Evolutionary conservation across 2,113 vertebrate genomes (phyloP).

Genomic region (Condylura cristata): DNA sequence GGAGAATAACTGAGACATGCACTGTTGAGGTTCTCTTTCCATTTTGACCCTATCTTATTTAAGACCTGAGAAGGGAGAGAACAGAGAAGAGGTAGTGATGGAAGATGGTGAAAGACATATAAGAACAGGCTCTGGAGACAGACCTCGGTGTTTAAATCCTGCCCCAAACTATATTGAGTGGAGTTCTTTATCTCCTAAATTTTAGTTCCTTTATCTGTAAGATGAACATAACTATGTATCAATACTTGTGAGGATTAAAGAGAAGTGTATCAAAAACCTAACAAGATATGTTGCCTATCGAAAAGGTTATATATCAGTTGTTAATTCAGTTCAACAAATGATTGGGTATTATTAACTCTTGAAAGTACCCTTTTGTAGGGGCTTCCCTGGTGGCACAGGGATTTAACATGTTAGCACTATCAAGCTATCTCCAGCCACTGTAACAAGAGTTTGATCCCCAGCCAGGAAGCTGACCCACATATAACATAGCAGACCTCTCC

Average conservation of each 20-base stretch:
- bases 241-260: background rate
- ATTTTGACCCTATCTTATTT: accelerated
- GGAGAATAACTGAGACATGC: background rate
- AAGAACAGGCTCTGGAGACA: background rate
- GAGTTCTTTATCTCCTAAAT: background rate
- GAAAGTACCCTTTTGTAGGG: background rate
- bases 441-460: no score
- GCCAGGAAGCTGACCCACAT: no score
- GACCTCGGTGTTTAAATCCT: background rate
- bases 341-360: background rate
- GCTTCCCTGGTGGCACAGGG: no score
- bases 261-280: background rate
- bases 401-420: no score
- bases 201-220: constrained; percentile 43
- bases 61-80: background rate
- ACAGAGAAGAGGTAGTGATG: background rate
- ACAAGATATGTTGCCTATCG: background rate
- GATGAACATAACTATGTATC: background rate
- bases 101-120: background rate
- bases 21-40: background rate
- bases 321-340: background rate
- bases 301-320: background rate
- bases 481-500: no score
- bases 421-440: no score
- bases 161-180: background rate